phyloP scores from a whole-genome alignment of 53 echinoderm and acorn worm species.

The Holothuria leucospilota region DNA sequence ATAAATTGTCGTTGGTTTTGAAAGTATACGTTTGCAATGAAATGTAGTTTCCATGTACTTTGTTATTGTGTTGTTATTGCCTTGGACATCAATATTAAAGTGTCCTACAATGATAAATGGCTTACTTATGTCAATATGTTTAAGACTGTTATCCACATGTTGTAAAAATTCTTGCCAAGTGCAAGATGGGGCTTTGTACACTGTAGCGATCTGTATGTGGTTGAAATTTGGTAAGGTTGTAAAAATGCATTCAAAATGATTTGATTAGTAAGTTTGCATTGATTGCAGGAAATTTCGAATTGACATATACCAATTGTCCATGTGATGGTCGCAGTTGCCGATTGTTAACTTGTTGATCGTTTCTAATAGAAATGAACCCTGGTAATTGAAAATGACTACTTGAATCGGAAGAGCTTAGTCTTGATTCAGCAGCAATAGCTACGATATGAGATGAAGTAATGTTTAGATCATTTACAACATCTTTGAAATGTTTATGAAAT shows the following conservation, averaged over 20 bases:
- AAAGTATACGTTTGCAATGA: neutral
- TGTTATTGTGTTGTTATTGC: neutral
- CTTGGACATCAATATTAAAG: constrained; percentile 38
- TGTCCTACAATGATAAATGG: constrained; percentile 51
- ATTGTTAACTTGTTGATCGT: constrained; percentile 7
- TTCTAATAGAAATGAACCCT: constrained; percentile 11
- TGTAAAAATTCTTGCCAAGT: neutral
- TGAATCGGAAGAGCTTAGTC: neutral
- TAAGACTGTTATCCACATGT: neutral
- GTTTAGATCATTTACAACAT: constrained; percentile 25
- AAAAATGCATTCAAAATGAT: neutral
- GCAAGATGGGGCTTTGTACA: constrained; percentile 29
- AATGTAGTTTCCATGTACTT: neutral
- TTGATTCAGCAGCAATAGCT: constrained; percentile 32
- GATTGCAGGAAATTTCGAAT: neutral
- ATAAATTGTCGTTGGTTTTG: neutral
- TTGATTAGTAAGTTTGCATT: neutral
- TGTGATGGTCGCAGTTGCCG: constrained; percentile 36
- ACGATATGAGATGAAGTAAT: constrained; percentile 35
- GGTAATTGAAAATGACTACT: neutral
- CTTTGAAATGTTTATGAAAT: constrained; percentile 34
- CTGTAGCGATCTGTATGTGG: neutral
- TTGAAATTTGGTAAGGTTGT: neutral
- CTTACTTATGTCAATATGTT: neutral
- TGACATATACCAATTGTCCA: constrained; percentile 49